Evolutionary conservation across 2,888 invertebrate genomes (phyloP).

Genomic region (Sphecodes monilicornis): DNA sequence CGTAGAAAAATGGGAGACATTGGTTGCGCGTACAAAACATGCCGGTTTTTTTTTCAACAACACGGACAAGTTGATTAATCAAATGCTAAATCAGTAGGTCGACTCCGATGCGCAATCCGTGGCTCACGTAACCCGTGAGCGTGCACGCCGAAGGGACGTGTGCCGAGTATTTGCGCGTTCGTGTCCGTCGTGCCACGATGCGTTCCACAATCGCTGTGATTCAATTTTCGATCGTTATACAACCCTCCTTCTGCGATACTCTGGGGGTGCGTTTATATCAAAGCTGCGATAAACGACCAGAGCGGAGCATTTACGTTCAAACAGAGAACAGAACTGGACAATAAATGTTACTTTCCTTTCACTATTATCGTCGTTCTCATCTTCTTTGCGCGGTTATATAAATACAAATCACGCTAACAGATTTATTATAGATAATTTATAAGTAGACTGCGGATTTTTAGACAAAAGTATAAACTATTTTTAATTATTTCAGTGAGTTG

Average conservation of each 20-base stretch:
- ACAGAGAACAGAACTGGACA: no score
- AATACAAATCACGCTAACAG: background rate
- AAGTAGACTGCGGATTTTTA: no score
- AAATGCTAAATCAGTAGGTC: constrained; percentile 35
- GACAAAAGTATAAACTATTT: no score
- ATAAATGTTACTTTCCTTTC: no score
- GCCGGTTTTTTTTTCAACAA: constrained; percentile 8
- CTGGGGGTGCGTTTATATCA: no score
- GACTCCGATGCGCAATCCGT: background rate
- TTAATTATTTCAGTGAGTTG: no score
- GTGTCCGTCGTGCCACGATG: background rate
- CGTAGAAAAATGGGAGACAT: background rate
- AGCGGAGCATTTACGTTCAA: background rate
- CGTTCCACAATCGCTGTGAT: background rate
- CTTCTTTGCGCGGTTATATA: background rate
- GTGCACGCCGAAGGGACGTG: background rate
- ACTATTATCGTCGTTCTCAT: no score
- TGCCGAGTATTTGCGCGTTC: background rate
- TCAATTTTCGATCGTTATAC: background rate
- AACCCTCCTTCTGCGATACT: background rate
- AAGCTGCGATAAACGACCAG: no score
- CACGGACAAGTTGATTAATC: constrained; percentile 32
- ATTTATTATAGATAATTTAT: background rate
- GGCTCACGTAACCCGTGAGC: constrained; percentile 25
- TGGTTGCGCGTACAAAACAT: constrained; percentile 13